Conservation (phyloP, 2,888 invertebrate species). For the Pseudococcus viburni region DNA sequence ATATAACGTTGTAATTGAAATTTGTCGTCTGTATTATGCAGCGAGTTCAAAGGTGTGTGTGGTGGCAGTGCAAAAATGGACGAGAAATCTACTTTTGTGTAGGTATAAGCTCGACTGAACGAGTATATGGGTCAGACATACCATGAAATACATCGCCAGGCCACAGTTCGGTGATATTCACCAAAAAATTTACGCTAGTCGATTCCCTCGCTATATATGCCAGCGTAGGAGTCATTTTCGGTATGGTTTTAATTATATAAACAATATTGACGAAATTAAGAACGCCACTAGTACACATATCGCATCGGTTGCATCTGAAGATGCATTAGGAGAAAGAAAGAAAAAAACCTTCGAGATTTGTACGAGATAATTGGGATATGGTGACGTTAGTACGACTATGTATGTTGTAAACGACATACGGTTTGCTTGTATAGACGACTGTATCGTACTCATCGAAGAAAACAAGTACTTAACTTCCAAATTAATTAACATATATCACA, state of each 20-base stretch:
- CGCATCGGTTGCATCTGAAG: slow-evolving; percentile 3
- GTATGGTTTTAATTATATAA: slow-evolving; percentile 10
- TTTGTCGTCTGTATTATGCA: slow-evolving; percentile 19
- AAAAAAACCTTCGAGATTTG: neutral
- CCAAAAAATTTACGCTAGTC: neutral
- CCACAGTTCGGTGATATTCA: neutral
- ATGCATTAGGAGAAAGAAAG: neutral
- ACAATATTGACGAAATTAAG: neutral
- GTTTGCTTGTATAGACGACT: slow-evolving; percentile 13
- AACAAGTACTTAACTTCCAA: slow-evolving; percentile 44
- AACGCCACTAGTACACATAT: neutral
- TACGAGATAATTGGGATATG: slow-evolving; percentile 4
- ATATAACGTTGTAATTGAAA: slow-evolving; percentile 34
- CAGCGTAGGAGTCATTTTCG: neutral
- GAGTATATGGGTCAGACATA: slow-evolving; percentile 6
- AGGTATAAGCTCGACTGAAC: neutral
- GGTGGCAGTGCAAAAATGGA: slow-evolving; percentile 7
- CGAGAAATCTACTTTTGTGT: neutral
- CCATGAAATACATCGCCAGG: neutral
- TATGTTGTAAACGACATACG: slow-evolving; percentile 37
- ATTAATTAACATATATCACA: slow-evolving; percentile 51
- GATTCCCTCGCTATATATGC: neutral
- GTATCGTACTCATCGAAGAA: slow-evolving; percentile 28
- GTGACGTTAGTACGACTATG: neutral
- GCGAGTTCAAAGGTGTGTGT: slow-evolving; percentile 33